Evolutionary conservation across 1,140 invertebrate genomes (phyloP), one percentile per base, ranked within the genome.

Genomic region (Drosophila lowei): DNA sequence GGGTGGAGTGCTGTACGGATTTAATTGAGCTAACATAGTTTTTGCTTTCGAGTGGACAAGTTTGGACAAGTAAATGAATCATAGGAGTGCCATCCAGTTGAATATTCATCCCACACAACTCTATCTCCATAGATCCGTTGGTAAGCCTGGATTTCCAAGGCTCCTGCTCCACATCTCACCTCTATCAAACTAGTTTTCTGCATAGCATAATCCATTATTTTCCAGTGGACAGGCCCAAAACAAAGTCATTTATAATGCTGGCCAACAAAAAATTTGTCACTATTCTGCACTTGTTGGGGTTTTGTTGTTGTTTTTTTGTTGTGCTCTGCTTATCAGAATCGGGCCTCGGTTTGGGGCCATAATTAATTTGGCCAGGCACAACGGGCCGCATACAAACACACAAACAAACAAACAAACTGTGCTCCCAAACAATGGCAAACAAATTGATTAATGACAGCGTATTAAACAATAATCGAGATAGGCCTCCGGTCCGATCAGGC

Each of bases 391-490:
- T n/a, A n/a, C n/a, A n/a, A n/a, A 79, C 54, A 41, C 44, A 64
- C 52, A 49, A 55, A 55, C 8, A 50, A 41, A 18, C 52, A 67
- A 23, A 49, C 34, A 50, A 76, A 64, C 79, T 59, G 70, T 56
- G 73, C 52, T 21, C 66, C 77, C 81, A 75, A 86, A 86, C 81
- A 86, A 86, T 86, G 83, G 74, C 81, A 81, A 86, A 83, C 83
- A 86, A 86, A 86, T 86, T 86, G 83, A 86, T 86, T 86, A 86
- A 86, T 86, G 83, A 88, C 83, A 79, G 71, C 83, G 78, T 79
- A 86, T 86, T 86, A 86, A 86, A 86, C 83, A 88, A 86, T 86
- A 86, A 86, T 86, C 83, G 83, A 88, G 83, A 86, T 86, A 86
- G 83, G 83, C 83, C 66, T 59, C 48, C 64, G 72, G 64, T 52